Percentiles rank a stretch among this genome's conserved stretches.
phyloP scores from a whole-genome alignment of 2,797 vertebrate genomes.

The Sparidentex hasta region DNA sequence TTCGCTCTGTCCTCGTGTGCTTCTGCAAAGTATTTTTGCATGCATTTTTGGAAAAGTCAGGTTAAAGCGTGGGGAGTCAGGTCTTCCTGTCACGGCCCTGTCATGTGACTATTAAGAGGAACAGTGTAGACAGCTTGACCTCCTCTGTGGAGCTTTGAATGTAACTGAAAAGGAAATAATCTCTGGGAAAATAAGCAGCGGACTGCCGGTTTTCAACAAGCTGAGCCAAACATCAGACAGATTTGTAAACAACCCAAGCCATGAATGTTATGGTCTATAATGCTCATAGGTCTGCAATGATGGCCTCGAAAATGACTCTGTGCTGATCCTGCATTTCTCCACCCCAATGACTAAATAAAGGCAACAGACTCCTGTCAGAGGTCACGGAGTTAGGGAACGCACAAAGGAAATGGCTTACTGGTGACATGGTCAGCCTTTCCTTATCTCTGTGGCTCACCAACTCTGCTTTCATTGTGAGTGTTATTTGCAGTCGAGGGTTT shows the following conservation, averaged over 20 bases:
- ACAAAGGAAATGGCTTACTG: slow-evolving; percentile 61
- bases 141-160: slow-evolving; percentile 9
- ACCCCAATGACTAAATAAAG: slow-evolving; percentile 20
- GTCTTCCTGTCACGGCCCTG: slow-evolving; percentile 52
- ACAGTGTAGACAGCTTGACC: slow-evolving; percentile 36
- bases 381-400: slow-evolving; percentile 38
- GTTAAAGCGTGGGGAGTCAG: slow-evolving; percentile 21
- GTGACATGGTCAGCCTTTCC: slow-evolving; percentile 34
- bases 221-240: slow-evolving; percentile 1
- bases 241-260: not conserved
- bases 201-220: not conserved
- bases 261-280: not conserved
- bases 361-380: slow-evolving; percentile 32
- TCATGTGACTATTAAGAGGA: slow-evolving; percentile 79
- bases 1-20: not conserved
- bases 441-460: slow-evolving; percentile 55
- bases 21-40: slow-evolving; percentile 36
- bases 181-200: slow-evolving; percentile 5
- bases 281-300: not conserved
- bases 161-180: not conserved
- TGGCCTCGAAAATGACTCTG: slow-evolving; percentile 35
- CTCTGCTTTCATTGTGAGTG: slow-evolving; percentile 15
- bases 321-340: slow-evolving; percentile 39
- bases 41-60: slow-evolving; percentile 37
- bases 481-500: slow-evolving; percentile 38